Evolutionary conservation across 2,888 invertebrate genomes (phyloP), one percentile per base, ranked within the genome.

Genomic region (Agriopis leucophaearia): DNA sequence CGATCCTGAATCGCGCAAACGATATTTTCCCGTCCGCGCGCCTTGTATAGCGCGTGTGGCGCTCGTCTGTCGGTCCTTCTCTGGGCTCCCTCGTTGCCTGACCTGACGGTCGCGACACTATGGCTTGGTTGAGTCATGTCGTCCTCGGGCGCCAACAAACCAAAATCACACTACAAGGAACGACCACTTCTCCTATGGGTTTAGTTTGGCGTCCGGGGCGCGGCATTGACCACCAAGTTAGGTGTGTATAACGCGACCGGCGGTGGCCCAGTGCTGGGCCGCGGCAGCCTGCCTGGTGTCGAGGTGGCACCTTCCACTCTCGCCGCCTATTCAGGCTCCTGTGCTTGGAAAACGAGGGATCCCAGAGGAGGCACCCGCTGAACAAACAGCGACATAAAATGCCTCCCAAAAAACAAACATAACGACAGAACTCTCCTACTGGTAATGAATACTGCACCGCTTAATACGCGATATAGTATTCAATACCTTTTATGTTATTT

Each of bases 331-430:
- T 72, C 70, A 74, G 59, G 74, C 70, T 74, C 70, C 64, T 68
- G 59, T 69, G 70, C 70, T 72, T 72, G 56, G 66, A 66, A 64
- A 47, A 71, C 64, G 70, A 70, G 65, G 74, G 58, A 64, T 45
- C 63, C 74, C 67, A 70, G 74, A 65, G 74, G 74, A 74, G 72
- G 74, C 52, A 71, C 69, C 72, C 72, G 70, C 74, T 74, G 69
- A 70, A 60, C 6, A 42, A 67, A 59, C 64, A 69, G 72, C 67
- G 70, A 57, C 45, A 72, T 18, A 69, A 71, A 55, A 56, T 50
- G 35, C 64, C 60, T 62, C 16, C 42, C 44, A 42, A 64, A 48
- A 47, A 60, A 42, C 36, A 60, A 54, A 60, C 8, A 38, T 5
- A 38, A 40, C 27, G 7, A 54, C 13, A 5, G 8, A 48, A 50